Evolutionary conservation across 2,888 invertebrate genomes (phyloP).

Genomic region (Chalcosyrphus nemorum): DNA sequence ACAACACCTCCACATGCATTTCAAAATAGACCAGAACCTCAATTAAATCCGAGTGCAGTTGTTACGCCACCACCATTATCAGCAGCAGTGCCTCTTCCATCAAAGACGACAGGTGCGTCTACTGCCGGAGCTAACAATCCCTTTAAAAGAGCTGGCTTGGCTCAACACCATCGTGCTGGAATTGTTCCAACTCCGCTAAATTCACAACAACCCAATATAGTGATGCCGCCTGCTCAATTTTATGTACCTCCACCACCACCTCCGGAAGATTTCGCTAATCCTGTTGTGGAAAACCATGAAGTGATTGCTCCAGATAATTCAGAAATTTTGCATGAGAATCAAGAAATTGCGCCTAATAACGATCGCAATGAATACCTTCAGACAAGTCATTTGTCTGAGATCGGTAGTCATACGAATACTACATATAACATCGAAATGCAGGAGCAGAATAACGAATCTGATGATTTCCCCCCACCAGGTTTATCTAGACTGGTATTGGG

Average conservation of each 20-base stretch:
- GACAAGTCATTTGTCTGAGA: conserved; percentile 88
- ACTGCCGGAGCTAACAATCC: conserved; percentile 76
- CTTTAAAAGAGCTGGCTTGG: conserved; percentile 78
- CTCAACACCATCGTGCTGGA: conserved; percentile 79
- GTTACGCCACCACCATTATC: conserved; percentile 71
- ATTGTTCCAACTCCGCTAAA: conserved; percentile 82
- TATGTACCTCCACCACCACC: conserved; percentile 75
- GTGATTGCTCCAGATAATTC: conserved; percentile 86
- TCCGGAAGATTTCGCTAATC: conserved; percentile 79
- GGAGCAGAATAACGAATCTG: conserved; percentile 78
- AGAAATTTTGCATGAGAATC: conserved; percentile 83
- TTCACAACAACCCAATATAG: conserved; percentile 77
- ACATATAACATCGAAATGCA: conserved; percentile 73
- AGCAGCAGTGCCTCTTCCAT: conserved; percentile 74
- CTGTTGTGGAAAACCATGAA: conserved; percentile 83
- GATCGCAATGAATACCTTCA: conserved; percentile 90
- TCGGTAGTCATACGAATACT: conserved; percentile 76
- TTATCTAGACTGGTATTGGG: conserved; percentile 87
- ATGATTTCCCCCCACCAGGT: conserved; percentile 85
- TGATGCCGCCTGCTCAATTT: conserved; percentile 45
- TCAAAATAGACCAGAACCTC: conserved; percentile 56
- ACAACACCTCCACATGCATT: conserved; percentile 63
- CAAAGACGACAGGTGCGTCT: not conserved
- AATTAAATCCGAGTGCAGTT: conserved; percentile 36
- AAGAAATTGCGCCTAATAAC: conserved; percentile 85